Evolutionary conservation across 2,888 invertebrate species (phyloP), one percentile per base, ranked within the genome.

Genomic region (Strigamia maritima): DNA sequence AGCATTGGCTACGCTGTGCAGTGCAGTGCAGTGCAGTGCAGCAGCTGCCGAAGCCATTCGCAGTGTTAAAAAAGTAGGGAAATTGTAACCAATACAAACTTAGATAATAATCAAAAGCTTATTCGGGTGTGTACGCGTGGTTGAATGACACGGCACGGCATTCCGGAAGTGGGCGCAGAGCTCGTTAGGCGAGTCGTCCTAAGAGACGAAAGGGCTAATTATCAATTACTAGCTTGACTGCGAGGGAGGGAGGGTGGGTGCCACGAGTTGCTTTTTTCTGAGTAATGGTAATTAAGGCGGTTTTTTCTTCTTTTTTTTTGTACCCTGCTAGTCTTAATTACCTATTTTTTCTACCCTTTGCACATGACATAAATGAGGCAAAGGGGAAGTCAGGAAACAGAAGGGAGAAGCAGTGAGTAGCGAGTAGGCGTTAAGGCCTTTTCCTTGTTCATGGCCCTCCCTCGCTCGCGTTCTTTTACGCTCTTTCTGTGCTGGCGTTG

Each of bases 281-380:
- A 54, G 8, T 14, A 54, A 54, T 54, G 54, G 54, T 54, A 54
- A 54, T 54, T 54, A 54, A 54, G 54, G 4, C 14, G 54, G 6
- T 54, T 54, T 54, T 54, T 19, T 16, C 19, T 7, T 54, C 54
- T 12, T 54, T 54, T 54, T 54, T 54, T 7, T 54, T 54, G 54
- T 54, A 54, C 54, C 54, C 54, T 12, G 54, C 8, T 7, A 54
- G 54, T n/a, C 54, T 54, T 54, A 54, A 54, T 54, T 54, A 54
- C 54, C 54, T 16, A 19, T 54, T 54, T 54, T 54, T 54, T 54
- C 54, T 12, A 12, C 19, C 54, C 14, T 14, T 14, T 16, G 19
- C 54, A 54, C 54, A 54, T 54, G 16, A 54, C 54, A 54, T 54
- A 54, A 54, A 54, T 16, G 54, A 54, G 54, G 54, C 54, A 54